Evolutionary conservation across 2,888 invertebrate genomes (phyloP).

Genomic region (Eupithecia vulgata): DNA sequence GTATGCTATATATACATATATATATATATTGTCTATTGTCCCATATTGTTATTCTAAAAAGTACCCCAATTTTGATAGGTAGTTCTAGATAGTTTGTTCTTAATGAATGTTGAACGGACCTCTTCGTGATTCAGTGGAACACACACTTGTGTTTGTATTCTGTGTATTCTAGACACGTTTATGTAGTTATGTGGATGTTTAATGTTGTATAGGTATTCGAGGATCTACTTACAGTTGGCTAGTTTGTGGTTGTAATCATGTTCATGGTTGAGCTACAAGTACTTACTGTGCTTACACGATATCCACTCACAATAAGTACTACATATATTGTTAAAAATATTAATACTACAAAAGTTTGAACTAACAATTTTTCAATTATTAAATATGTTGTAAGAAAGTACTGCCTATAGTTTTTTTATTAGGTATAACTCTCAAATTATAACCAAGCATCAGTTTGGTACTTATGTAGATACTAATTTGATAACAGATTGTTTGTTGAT

Average conservation of each 20-base stretch:
- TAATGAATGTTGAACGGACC: not conserved
- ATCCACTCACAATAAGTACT: not conserved
- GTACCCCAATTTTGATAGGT: constrained; percentile 17
- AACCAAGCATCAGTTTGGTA: not conserved
- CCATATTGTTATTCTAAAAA: constrained; percentile 6
- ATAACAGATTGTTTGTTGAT: not conserved
- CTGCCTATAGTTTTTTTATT: not conserved
- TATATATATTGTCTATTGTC: not conserved
- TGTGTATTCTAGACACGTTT: constrained; percentile 14
- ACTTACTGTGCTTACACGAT: not conserved
- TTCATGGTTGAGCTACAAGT: not conserved
- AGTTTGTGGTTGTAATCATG: not conserved
- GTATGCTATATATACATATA: too few relatives aligned
- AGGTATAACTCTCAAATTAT: not conserved
- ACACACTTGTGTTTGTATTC: not conserved
- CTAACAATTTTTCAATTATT: not conserved
- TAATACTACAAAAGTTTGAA: not conserved
- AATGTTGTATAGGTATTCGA: constrained; percentile 15
- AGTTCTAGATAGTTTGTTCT: not conserved
- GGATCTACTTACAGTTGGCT: constrained; percentile 13
- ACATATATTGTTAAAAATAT: not conserved
- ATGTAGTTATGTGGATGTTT: constrained; percentile 7
- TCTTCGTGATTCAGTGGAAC: too few relatives aligned
- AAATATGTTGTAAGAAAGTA: constrained; percentile 1
- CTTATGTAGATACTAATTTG: not conserved